These are phyloP conservation scores for Sterrhoptilus dennistouni DNA, from an alignment of 2,113 vertebrate species.

Conservation along the genomic window DNA sequence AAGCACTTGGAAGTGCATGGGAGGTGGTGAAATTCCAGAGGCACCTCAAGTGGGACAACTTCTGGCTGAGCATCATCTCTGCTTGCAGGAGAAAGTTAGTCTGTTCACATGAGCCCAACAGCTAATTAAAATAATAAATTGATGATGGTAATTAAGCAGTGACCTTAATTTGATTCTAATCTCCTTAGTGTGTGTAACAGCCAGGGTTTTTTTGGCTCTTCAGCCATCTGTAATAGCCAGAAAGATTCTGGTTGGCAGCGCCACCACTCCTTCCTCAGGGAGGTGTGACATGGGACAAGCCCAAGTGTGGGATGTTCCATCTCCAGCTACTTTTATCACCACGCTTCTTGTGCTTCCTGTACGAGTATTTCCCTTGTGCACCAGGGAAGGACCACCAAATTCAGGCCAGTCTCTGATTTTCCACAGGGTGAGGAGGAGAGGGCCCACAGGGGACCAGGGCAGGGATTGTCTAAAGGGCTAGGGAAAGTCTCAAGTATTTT, in stretches of 20 bases:
- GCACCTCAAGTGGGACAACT: neutral
- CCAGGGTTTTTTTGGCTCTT: neutral
- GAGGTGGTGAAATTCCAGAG: neutral
- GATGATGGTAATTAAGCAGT: neutral
- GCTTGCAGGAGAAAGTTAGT: neutral
- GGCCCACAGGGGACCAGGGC: neutral
- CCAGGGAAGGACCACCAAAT: neutral
- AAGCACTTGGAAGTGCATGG: neutral
- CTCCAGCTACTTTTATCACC: neutral
- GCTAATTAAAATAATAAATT: slow-evolving; percentile 8
- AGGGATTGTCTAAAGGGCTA: neutral
- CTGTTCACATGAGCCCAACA: neutral
- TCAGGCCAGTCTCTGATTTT: neutral
- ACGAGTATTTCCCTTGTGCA: fast-evolving
- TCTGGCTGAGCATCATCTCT: neutral
- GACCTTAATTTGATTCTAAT: slow-evolving; percentile 15
- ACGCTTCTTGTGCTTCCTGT: neutral
- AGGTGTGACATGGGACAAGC: fast-evolving
- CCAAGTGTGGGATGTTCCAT: neutral
- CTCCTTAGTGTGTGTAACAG: neutral
- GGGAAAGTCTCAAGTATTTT: neutral
- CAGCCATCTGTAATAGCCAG: neutral
- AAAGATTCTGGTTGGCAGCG: neutral
- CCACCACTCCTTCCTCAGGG: fast-evolving
- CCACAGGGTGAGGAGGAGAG: neutral